Evolutionary conservation across 2,888 invertebrate species (phyloP), one percentile per base, ranked within the genome.

Genomic region (Agrotis exclamationis): DNA sequence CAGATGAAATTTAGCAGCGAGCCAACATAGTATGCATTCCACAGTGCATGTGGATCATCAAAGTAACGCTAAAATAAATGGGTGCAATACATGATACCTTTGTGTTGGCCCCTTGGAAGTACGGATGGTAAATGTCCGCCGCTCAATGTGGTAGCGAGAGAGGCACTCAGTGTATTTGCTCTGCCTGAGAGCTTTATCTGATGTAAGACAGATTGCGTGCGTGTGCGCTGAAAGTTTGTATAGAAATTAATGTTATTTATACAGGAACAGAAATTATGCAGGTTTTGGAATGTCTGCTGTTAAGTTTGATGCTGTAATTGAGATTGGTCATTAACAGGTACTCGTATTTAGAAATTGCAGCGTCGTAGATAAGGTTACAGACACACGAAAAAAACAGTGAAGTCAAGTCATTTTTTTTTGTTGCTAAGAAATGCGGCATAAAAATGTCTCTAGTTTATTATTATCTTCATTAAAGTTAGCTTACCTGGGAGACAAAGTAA

Each of bases 11-110:
- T 91, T 90, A 93, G 91, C 90, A 86, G 83, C 78, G 89, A 85
- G 89, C 89, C 89, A 88, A 89, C 90, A 88, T 88, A 86, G 84
- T 68, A 54, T 57, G 87, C 93, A 93, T 94, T 90, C 93, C 91
- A 53, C 62, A 60, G 74, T 77, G 85, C 82, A 84, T 86, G 82
- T 83, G 82, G 72, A 85, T 82, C 91, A 89, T 90, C 90, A 90
- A 92, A 91, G 90, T 86, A 87, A 86, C 81, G 87, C 89, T 80
- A 82, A 89, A 89, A 90, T 88, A 88, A 84, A 89, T 85, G 76
- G 69, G 58, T 67, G 81, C 84, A 82, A 79, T 68, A 69, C 66
- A 67, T 70, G 65, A 70, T 73, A 70, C 50, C 65, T 75, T 71
- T 74, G 76, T 79, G 82, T 64, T 69, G 39, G 28, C 47, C 51